phyloP scores from a whole-genome alignment of 2,113 vertebrate species.

The Hypanus sabinus region DNA sequence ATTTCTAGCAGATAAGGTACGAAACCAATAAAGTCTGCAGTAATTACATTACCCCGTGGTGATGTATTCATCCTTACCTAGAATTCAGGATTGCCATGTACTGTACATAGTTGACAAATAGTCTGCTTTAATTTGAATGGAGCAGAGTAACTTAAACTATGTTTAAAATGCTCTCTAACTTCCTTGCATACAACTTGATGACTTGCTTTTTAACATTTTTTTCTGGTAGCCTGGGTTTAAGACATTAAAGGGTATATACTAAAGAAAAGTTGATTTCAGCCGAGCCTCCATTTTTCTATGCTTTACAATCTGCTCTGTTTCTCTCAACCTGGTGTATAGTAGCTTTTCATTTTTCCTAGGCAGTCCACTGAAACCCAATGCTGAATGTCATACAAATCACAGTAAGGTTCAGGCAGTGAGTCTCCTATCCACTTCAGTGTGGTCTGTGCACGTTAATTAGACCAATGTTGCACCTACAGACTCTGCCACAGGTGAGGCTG shows the following conservation, averaged over 20 bases:
- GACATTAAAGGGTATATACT: not conserved
- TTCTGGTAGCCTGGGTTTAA: not conserved
- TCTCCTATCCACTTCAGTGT: no score
- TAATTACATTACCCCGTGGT: not conserved
- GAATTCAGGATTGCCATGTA: not conserved
- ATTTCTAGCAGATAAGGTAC: not conserved
- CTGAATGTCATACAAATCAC: no score
- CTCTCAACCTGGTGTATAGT: not conserved
- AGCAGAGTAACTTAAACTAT: not conserved
- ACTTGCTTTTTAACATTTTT: not conserved
- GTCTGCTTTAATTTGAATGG: not conserved
- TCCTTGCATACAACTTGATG: not conserved
- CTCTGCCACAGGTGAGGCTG: no score
- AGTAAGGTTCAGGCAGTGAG: no score
- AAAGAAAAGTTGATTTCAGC: not conserved
- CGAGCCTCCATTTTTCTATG: not conserved
- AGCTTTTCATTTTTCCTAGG: no score
- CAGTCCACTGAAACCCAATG: no score
- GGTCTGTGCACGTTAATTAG: no score
- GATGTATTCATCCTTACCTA: not conserved
- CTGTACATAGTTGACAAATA: not conserved
- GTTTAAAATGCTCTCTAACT: not conserved
- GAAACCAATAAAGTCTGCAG: not conserved
- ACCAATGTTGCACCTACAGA: no score
- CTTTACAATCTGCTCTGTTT: not conserved